Conservation (phyloP, 2,797 vertebrate species). For the Anomalospiza imberbis region DNA sequence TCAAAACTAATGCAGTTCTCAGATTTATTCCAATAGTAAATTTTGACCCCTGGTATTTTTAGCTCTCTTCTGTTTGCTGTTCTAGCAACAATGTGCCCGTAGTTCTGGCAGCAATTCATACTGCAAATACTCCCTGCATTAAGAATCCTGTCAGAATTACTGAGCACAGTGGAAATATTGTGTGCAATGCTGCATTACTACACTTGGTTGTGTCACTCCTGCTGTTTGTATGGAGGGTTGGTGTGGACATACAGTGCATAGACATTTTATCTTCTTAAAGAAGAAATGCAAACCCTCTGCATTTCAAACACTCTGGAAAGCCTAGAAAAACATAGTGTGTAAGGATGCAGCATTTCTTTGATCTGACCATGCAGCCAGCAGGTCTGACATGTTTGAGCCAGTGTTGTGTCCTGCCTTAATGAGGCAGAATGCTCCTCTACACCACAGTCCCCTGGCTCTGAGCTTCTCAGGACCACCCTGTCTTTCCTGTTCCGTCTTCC, state of each 20-base stretch:
- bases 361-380: not conserved
- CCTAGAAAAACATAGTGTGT: not conserved
- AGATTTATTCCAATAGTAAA: not conserved
- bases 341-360: not conserved
- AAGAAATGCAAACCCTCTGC: not conserved
- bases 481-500: not conserved
- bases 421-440: not conserved
- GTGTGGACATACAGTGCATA: not conserved
- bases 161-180: not conserved
- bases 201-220: not conserved
- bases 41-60: not conserved
- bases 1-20: not conserved
- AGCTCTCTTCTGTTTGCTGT: not conserved
- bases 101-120: not conserved
- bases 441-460: not conserved
- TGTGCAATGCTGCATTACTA: not conserved
- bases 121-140: not conserved
- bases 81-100: not conserved
- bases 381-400: not conserved
- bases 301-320: not conserved
- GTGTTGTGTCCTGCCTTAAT: not conserved
- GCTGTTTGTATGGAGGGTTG: not conserved
- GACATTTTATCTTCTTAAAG: not conserved
- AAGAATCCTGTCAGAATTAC: not conserved
- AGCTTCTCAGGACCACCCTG: not conserved